Base-by-base conservation (phyloP, 2,113 vertebrate genomes). In the Azemiops feae region DNA sequence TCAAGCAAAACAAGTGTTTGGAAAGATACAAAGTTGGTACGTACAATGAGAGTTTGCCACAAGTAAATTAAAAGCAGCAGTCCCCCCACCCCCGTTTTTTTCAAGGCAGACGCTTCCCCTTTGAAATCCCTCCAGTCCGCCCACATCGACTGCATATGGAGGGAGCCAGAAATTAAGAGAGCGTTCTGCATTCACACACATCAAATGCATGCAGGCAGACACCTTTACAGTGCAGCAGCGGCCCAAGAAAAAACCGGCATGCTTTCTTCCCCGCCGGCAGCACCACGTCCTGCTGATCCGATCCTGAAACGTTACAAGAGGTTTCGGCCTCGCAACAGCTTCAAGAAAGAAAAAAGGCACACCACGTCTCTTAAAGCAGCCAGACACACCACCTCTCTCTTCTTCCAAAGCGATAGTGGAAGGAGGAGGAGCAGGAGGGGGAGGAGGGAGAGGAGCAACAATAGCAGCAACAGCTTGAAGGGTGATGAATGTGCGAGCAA, bases 131-230 rank as follows among this genome's bases (percentile, higher is more conserved):
- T 34, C 92, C 58, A 92, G 87, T 95, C 96, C 94, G 96, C 96
- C 95, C 94, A 93, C 95, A 95, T 94, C 20, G 30, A 43, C 89
- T 89, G 96, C 96, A 95, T 95, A 95, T 91, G 94, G 95, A 96
- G 95, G 93, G 96, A 93, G 94, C 94, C 94, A 95, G 96, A 88
- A 95, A 95, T 89, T 88, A 90, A 94, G 94, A 88, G 87, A 93
- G 92, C 69, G 52, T 93, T 96, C 96, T 95, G 96, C 95, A 96
- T 96, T 96, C 96, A 93, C 57, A 94, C 94, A 96, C 94, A 95
- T 92, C 96, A 91, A 94, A 95, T 94, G 91, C 96, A 87, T 89
- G 94, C 95, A 88, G 74, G 93, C 53, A 94, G 95, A 92, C 93
- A 88, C 87, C 92, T 85, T 81, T n/a, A 81, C 2, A 47, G 74